Evolutionary conservation across 1,140 invertebrate species (phyloP).

Genomic region (Cydia pomonella): DNA sequence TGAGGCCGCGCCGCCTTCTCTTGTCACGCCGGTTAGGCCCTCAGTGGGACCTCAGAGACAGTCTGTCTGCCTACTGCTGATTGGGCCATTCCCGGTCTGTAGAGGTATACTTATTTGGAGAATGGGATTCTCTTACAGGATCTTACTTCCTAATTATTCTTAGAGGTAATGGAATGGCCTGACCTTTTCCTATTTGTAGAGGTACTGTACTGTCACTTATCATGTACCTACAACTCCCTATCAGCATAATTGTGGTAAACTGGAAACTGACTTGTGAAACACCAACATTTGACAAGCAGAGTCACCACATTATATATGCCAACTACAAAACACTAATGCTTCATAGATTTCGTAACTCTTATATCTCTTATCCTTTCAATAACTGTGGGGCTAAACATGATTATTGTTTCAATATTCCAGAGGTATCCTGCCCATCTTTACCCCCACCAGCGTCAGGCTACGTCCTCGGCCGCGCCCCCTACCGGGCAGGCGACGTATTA

Average conservation of each 20-base stretch:
- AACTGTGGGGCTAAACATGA: too few species aligned
- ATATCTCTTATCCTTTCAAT: too few species aligned
- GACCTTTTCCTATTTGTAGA: conserved; percentile 86
- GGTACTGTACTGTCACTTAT: conserved; percentile 72
- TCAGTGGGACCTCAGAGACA: conserved; percentile 87
- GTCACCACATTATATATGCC: too few species aligned
- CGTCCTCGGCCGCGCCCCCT: conserved; percentile 86
- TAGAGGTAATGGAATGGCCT: conserved; percentile 72
- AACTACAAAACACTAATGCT: too few species aligned
- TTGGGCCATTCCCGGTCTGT: conserved; percentile 89
- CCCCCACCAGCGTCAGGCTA: conserved; percentile 88
- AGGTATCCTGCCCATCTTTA: conserved; percentile 88
- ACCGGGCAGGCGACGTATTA: conserved; percentile 90
- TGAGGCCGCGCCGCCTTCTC: conserved; percentile 90
- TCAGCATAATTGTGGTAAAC: too few species aligned
- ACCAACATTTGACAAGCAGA: too few species aligned
- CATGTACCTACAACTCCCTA: too few species aligned
- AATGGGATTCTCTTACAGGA: too few species aligned
- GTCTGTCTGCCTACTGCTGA: conserved; percentile 89
- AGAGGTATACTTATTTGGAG: conserved; percentile 80
- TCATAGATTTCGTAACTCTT: too few species aligned
- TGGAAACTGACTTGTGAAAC: too few species aligned
- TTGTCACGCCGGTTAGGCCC: conserved; percentile 88
- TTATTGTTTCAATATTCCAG: conserved; percentile 67
- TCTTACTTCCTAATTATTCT: too few species aligned